Conservation (phyloP, 2,888 invertebrate genomes). For the Oscheius myriophilus region DNA sequence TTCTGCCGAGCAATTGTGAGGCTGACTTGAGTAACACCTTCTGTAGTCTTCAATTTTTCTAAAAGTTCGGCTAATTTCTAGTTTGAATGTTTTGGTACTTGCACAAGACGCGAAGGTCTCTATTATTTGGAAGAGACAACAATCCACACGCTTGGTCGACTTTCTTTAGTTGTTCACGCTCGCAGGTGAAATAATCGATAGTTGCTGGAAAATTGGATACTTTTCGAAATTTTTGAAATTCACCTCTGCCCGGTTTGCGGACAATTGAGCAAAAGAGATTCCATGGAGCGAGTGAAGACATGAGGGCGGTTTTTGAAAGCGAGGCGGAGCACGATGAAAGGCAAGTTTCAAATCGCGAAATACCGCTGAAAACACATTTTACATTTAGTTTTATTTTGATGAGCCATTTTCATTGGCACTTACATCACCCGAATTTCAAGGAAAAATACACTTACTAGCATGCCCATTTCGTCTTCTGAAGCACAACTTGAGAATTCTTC, state of each 20-base stretch:
- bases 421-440: too few species aligned
- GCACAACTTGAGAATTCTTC: not conserved
- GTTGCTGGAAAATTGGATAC: not conserved
- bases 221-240: slow-evolving; percentile 13
- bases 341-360: slow-evolving; percentile 2
- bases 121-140: too few species aligned
- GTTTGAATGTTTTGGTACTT: too few species aligned
- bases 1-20: slow-evolving; percentile 8
- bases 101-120: too few species aligned
- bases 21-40: slow-evolving; percentile 5
- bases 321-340: slow-evolving; percentile 1
- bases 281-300: slow-evolving; percentile 4
- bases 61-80: not conserved
- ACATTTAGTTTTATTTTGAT: too few species aligned
- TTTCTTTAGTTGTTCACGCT: too few species aligned
- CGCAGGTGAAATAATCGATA: too few species aligned
- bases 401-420: too few species aligned
- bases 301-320: not conserved
- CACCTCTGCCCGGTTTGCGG: slow-evolving; percentile 13
- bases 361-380: not conserved
- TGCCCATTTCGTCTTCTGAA: slow-evolving; percentile 17
- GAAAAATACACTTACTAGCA: slow-evolving; percentile 10
- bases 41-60: slow-evolving; percentile 10
- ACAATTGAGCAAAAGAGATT: slow-evolving; percentile 8
- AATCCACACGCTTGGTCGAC: too few species aligned